These are phyloP conservation scores for Myotis vivesi DNA, from an alignment of 2,797 vertebrate genomes.

Conservation along the genomic window DNA sequence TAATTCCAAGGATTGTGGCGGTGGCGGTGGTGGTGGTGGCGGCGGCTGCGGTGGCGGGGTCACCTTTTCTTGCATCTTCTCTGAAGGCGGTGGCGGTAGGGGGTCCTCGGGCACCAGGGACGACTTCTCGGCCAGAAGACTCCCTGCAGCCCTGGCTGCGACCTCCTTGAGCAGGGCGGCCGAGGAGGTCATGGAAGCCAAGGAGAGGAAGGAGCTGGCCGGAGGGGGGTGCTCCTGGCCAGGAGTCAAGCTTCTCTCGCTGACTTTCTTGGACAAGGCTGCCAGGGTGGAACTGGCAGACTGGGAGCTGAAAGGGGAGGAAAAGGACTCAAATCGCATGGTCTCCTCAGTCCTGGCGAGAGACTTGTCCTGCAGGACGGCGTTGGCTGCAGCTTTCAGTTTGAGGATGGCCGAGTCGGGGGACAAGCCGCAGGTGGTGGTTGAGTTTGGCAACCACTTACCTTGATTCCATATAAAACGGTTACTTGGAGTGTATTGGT, in stretches of 20 bases:
- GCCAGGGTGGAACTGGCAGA: conserved; percentile 98
- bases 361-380: conserved; percentile 97
- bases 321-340: conserved; percentile 95
- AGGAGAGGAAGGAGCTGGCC: conserved; percentile 95
- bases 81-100: conserved; percentile 89
- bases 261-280: conserved; percentile 99
- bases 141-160: conserved; percentile 96
- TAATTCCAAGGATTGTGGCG: conserved; percentile 92
- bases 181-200: conserved; percentile 98
- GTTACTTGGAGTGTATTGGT: conserved; percentile 91
- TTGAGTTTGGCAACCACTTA: conserved; percentile 94
- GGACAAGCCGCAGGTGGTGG: conserved; percentile 91
- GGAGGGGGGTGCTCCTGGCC: conserved; percentile 91
- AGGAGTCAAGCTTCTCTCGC: conserved; percentile 92
- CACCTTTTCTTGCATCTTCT: conserved; percentile 93
- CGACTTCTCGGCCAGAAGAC: conserved; percentile 94
- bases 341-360: conserved; percentile 92
- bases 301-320: conserved; percentile 97
- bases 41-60: conserved; percentile 81
- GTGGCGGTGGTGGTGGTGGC: conserved; percentile 88
- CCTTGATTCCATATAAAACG: conserved; percentile 97
- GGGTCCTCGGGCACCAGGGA: conserved; percentile 91
- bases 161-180: conserved; percentile 99
- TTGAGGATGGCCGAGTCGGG: conserved; percentile 99
- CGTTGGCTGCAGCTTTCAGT: conserved; percentile 97